Base-by-base conservation (phyloP, 2,113 vertebrate genomes). In the Pelusios castaneus region DNA sequence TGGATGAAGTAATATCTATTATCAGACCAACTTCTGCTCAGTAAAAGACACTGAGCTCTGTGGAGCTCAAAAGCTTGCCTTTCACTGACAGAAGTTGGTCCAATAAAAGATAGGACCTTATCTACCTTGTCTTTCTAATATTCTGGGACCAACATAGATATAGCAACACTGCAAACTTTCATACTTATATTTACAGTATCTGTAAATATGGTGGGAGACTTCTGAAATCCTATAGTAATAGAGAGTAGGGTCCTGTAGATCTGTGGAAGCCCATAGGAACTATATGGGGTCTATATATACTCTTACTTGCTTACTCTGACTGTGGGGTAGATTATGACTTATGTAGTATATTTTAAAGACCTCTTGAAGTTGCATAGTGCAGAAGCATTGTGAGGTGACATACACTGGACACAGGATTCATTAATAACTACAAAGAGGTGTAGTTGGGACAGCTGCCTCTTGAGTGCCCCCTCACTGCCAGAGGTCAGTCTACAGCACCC, bases 191-290 rank as follows among this genome's bases (percentile, higher is more conserved):
- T 31, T 41, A 58, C 47, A 34, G 1, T 89, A 80, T 82, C 80
- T 83, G 17, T 12, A 86, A 63, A 87, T 58, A 54, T 16, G 38
- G 86, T 86, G 73, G 55, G 49, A 95, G 38, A 95, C 78, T 95
- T 87, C 70, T 89, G 58, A 49, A 54, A 82, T 25, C 56, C 24
- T 49, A 31, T 52, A 75, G 58, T 34, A 38, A 47, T 84, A 88
- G 45, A 63, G 56, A 90, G 54, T 54, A 54, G 2, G 84, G 91
- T 82, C 21, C 34, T 56, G 63, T 43, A 85, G 49, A 76, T 41
- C 87, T 85, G 9, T 47, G 63, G 56, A 93, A 84, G 58, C 31
- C 17, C 49, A 38, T 94, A 88, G 87, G 10, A 88, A 94, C 43
- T 67, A 22, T 89, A 79, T 11, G 82, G 5, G 67, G 91, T 80